Percentiles rank a stretch among this genome's conserved stretches.
Evolutionary conservation across 2,113 vertebrate species (phyloP).

Genomic region (Passerina amoena): DNA sequence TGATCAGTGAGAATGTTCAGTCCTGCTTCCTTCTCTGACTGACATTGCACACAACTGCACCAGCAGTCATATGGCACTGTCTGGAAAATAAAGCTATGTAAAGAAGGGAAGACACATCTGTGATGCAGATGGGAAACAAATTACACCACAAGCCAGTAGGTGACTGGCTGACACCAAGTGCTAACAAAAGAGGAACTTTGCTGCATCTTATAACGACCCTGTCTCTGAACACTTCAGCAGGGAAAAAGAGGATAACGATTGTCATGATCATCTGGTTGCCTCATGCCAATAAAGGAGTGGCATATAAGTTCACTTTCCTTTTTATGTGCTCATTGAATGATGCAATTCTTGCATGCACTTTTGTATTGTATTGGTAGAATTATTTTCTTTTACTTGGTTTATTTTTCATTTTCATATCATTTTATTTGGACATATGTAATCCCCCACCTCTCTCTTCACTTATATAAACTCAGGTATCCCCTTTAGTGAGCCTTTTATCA

Average conservation of each 20-base stretch:
- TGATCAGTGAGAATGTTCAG: background rate
- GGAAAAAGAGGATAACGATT: background rate
- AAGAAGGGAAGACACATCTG: background rate
- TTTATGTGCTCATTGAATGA: background rate
- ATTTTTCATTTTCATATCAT: background rate
- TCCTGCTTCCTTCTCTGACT: background rate
- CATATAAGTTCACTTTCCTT: background rate
- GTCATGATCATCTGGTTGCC: background rate
- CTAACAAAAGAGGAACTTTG: background rate
- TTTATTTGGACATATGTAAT: background rate
- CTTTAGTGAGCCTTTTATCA: background rate
- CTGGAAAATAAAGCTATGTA: background rate
- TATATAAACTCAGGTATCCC: background rate
- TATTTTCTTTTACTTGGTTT: background rate
- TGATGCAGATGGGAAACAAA: background rate
- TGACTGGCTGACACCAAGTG: background rate
- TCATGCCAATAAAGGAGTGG: background rate
- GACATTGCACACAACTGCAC: background rate
- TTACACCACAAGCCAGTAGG: background rate
- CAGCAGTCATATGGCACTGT: background rate
- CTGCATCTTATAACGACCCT: background rate
- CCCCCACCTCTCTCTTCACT: background rate
- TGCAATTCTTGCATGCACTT: background rate
- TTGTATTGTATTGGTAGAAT: background rate
- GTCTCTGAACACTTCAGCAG: background rate